phyloP scores from a whole-genome alignment of 2,113 vertebrate genomes.

The Corvus moneduloides region DNA sequence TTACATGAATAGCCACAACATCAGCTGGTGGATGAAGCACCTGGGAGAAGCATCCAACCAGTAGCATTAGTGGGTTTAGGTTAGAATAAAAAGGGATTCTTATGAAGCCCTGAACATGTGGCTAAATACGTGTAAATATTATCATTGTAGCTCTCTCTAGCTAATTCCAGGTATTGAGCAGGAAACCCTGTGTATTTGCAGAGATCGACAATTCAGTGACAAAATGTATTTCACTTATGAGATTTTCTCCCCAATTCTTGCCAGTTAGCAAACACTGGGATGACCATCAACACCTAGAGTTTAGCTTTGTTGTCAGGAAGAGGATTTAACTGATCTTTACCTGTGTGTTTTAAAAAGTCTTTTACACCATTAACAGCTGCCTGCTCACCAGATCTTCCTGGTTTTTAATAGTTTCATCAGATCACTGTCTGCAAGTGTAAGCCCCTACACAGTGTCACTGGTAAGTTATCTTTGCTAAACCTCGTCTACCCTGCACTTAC shows the following conservation, averaged over 20 bases:
- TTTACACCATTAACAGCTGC: not conserved
- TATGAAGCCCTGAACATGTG: not conserved
- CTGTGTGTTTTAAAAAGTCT: not conserved
- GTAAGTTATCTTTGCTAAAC: not conserved
- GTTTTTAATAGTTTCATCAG: not conserved
- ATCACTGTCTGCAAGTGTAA: not conserved
- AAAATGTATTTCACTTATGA: rapidly evolving
- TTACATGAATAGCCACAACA: not conserved
- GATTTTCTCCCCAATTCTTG: not conserved
- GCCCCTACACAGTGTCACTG: not conserved
- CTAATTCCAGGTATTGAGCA: not conserved
- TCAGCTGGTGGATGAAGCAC: not conserved
- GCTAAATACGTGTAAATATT: not conserved
- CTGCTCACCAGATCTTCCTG: not conserved
- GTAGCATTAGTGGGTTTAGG: not conserved
- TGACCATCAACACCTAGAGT: not conserved
- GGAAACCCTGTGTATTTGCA: not conserved
- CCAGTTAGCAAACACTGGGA: rapidly evolving
- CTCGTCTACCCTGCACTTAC: not conserved
- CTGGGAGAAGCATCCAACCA: not conserved
- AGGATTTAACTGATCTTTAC: not conserved
- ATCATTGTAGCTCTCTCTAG: not conserved
- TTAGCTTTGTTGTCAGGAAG: not conserved
- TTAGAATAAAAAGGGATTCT: not conserved
- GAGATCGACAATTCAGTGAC: not conserved